phyloP scores from a whole-genome alignment of 1,140 invertebrate genomes.

The Polypedilum vanderplanki region DNA sequence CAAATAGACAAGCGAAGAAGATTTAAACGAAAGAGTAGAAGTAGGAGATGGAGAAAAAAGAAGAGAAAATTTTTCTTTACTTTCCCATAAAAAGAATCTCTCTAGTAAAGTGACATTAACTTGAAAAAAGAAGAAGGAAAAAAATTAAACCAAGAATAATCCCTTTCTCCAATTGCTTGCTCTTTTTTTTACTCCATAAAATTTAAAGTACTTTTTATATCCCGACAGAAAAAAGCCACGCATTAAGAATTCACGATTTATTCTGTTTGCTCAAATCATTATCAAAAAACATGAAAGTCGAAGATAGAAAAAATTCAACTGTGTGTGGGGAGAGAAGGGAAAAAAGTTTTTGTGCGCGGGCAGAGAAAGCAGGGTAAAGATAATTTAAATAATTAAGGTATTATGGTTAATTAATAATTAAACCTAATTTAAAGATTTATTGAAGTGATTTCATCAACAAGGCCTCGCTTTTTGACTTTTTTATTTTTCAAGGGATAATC shows the following conservation, averaged over 20 bases:
- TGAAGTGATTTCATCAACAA: constrained; percentile 10
- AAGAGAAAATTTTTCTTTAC: no score
- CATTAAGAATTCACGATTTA: constrained; percentile 28
- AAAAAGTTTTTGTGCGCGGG: not conserved
- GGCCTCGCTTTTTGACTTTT: not conserved
- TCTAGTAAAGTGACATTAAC: no score
- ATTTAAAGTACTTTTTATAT: constrained; percentile 19
- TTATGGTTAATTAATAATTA: constrained; percentile 29
- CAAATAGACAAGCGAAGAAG: no score
- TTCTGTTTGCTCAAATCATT: constrained; percentile 25
- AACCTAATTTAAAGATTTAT: constrained; percentile 28
- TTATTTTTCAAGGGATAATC: no score
- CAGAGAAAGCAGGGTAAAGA: no score
- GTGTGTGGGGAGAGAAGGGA: not conserved
- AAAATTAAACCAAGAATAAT: not conserved
- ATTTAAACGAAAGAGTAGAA: no score
- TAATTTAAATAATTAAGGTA: constrained; percentile 27
- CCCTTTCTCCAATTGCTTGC: not conserved
- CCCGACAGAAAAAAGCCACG: not conserved
- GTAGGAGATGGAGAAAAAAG: no score
- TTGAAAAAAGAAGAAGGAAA: no score
- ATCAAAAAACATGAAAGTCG: constrained; percentile 16
- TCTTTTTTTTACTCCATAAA: not conserved
- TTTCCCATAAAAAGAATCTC: no score
- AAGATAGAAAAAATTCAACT: not conserved